Evolutionary conservation across 2,797 vertebrate species (phyloP), one percentile per base, ranked within the genome.

Genomic region (Astyanax mexicanus): DNA sequence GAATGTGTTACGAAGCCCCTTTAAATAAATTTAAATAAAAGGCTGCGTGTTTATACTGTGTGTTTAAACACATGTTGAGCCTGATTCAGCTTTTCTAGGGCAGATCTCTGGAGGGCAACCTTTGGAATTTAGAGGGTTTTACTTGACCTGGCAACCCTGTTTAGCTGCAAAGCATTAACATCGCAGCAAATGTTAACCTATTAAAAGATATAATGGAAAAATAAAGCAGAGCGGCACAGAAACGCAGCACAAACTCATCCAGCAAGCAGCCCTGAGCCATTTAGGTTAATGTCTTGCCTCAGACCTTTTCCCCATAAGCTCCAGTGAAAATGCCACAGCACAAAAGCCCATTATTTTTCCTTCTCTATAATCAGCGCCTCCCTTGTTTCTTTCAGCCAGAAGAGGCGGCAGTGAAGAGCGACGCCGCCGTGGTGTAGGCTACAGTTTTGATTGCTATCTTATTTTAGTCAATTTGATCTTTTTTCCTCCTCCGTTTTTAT

Each of bases 361-460:
- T 57, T 29, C 47, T 73, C 32, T 58, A 21, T 61, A 52, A 68
- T 78, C 62, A 61, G 60, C 32, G 62, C 76, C 19, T 58, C 55
- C 23, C 69, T n/a, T 32, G 15, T 23, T 45, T 42, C 61, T 49
- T 58, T 47, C 51, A 27, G 32, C 0, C 19, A 17, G n/a, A 29
- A 25, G 49, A 25, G 21, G 17, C 19, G 19, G 71, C 75, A 51
- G 60, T 70, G 45, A 64, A 57, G 29, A 29, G 10, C 21, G 29
- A 6, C 4, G 10, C 1, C 12, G 45, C n/a, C 12, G 10, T 49
- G 25, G 15, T 12, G 44, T 47, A n/a, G 42, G 64, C 64, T 45
- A 45, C 40, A 17, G 35, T 32, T 25, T 37, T 52, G 55, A 69
- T 21, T 61, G 65, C 65, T 21, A 61, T 60, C 65, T 21, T 35